Evolutionary conservation across 2,797 vertebrate species (phyloP).

Genomic region (Bradypus variegatus): DNA sequence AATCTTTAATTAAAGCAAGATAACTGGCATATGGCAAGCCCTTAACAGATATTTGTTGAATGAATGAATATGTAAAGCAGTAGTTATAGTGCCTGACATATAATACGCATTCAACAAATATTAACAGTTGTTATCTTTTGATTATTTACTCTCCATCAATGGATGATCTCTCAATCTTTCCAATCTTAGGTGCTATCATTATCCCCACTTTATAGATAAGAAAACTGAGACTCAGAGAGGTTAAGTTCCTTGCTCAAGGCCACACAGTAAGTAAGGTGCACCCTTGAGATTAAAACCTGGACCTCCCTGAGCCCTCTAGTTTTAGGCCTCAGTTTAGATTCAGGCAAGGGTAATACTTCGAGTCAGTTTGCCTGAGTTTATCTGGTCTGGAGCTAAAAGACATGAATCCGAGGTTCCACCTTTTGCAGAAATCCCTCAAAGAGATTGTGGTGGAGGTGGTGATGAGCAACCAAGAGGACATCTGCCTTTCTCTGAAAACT

Average conservation of each 20-base stretch:
- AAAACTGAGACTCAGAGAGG: neutral
- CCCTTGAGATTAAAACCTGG: neutral
- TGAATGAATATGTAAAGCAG: neutral
- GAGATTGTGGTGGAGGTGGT: neutral
- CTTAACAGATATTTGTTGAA: neutral
- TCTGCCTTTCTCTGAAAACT: neutral
- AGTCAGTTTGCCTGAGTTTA: neutral
- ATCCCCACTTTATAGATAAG: neutral
- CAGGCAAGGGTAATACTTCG: neutral
- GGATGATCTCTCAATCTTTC: neutral
- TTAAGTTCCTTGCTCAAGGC: neutral
- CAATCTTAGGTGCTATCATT: neutral
- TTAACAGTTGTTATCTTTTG: neutral
- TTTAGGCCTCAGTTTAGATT: neutral
- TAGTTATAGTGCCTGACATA: too few relatives aligned
- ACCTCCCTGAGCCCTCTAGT: neutral
- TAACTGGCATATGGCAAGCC: neutral
- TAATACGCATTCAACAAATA: neutral
- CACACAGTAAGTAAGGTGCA: neutral
- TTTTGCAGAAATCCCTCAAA: neutral
- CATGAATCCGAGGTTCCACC: neutral
- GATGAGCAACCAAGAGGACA: neutral
- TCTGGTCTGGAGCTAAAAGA: neutral
- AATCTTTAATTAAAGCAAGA: neutral
- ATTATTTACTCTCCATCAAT: neutral